Conservation (phyloP, 2,113 vertebrate species). For the Numenius arquata region DNA sequence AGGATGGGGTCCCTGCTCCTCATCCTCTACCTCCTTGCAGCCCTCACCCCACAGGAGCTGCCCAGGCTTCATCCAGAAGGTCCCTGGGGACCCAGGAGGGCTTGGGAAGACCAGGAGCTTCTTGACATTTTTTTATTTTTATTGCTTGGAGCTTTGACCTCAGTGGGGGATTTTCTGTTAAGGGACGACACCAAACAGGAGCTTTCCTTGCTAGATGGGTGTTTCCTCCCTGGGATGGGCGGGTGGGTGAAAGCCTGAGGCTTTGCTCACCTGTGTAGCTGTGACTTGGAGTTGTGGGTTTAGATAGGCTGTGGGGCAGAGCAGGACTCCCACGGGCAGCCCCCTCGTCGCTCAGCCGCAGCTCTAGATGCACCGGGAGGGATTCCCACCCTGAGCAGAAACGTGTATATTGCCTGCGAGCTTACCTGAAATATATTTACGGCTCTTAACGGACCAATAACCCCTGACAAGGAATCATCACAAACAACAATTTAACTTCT, state of each 20-base stretch:
- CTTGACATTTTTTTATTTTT: neutral
- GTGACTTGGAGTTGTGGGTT: neutral
- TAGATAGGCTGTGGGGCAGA: neutral
- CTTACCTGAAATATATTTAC: neutral
- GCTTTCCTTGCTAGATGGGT: neutral
- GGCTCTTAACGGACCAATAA: neutral
- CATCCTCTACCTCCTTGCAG: neutral
- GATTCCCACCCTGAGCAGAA: neutral
- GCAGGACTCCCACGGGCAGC: neutral
- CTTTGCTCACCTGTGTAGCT: neutral
- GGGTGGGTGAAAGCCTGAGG: neutral
- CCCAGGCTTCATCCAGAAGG: neutral
- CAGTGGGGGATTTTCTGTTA: neutral
- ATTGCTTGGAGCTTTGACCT: neutral
- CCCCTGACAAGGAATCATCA: neutral
- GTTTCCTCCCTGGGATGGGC: neutral
- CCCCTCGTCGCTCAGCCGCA: fast-evolving
- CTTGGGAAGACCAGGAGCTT: neutral
- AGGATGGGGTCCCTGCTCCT: neutral
- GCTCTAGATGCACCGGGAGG: neutral
- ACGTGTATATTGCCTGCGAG: fast-evolving
- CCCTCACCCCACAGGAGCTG: neutral
- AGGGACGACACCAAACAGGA: neutral
- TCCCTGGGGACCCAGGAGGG: neutral
- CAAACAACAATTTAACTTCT: neutral